phyloP scores from a whole-genome alignment of 2,797 vertebrate genomes.

The Esox lucius region DNA sequence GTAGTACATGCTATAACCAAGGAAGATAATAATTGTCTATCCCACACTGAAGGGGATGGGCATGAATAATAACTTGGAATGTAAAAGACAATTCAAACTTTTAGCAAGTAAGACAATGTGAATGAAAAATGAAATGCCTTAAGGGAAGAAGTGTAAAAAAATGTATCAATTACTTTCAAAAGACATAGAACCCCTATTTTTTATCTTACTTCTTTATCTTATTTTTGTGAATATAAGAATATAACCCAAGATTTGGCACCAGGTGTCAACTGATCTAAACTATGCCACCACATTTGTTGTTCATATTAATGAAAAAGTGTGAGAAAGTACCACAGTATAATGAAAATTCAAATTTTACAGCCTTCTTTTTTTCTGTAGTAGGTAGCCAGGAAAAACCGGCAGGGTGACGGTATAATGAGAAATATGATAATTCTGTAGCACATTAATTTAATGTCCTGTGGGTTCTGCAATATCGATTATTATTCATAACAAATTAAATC shows the following conservation, averaged over 20 bases:
- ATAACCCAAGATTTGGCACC: neutral
- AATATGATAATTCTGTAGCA: constrained; percentile 61
- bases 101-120: constrained; percentile 54
- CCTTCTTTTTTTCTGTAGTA: constrained; percentile 43
- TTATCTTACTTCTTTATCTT: neutral
- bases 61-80: constrained; percentile 43
- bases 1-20: constrained; percentile 74
- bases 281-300: constrained; percentile 4
- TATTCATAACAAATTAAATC: constrained; percentile 62
- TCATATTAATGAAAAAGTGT: neutral
- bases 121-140: constrained; percentile 68
- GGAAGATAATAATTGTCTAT: constrained; percentile 66
- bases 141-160: constrained; percentile 63
- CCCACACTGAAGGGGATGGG: constrained; percentile 55
- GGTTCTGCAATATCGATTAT: constrained; percentile 59
- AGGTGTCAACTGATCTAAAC: neutral
- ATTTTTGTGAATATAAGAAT: neutral
- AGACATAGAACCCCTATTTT: constrained; percentile 30
- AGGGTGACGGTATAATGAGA: constrained; percentile 60
- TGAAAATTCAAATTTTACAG: constrained; percentile 47
- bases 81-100: constrained; percentile 66
- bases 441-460: constrained; percentile 65
- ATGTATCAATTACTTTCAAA: constrained; percentile 52
- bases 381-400: constrained; percentile 38
- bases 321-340: neutral